These are phyloP conservation scores for Druon quercuslanigerum DNA, from an alignment of 1,140 invertebrate species.

Conservation along the genomic window DNA sequence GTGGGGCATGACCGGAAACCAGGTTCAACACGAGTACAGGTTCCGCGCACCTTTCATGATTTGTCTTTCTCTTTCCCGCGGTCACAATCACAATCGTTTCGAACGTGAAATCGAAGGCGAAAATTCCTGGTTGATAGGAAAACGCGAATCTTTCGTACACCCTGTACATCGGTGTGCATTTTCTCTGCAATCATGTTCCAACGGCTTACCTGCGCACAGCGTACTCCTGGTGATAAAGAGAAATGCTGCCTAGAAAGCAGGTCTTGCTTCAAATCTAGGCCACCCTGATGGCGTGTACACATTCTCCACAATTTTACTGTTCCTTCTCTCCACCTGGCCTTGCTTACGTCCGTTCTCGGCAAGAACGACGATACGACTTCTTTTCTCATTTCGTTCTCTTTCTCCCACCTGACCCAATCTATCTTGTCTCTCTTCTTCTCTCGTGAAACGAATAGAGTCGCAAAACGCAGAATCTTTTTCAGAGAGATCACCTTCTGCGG, in stretches of 20 bases:
- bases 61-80: conserved; percentile 20
- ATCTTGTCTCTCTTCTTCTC: conserved; percentile 27
- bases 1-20: conserved; percentile 51
- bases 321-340: conserved; percentile 61
- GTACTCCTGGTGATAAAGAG: conserved; percentile 72
- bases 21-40: conserved; percentile 18
- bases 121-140: conserved; percentile 25
- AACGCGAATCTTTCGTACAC: conserved; percentile 21
- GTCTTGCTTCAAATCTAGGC: conserved; percentile 74
- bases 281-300: conserved; percentile 70
- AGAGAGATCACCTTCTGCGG: conserved; percentile 1
- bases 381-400: conserved; percentile 26
- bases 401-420: conserved; percentile 22
- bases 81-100: conserved; percentile 13
- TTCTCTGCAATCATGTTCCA: conserved; percentile 62
- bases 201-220: conserved; percentile 60
- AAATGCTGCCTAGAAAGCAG: conserved; percentile 76
- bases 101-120: conserved; percentile 24
- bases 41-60: neutral
- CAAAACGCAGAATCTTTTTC: conserved; percentile 17
- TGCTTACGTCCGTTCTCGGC: conserved; percentile 53
- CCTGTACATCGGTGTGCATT: conserved; percentile 49
- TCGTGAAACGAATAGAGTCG: conserved; percentile 15
- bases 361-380: conserved; percentile 32
- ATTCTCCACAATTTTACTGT: conserved; percentile 74